Base-by-base conservation (phyloP, 1,140 invertebrate genomes). In the Lepidurus arcticus region DNA sequence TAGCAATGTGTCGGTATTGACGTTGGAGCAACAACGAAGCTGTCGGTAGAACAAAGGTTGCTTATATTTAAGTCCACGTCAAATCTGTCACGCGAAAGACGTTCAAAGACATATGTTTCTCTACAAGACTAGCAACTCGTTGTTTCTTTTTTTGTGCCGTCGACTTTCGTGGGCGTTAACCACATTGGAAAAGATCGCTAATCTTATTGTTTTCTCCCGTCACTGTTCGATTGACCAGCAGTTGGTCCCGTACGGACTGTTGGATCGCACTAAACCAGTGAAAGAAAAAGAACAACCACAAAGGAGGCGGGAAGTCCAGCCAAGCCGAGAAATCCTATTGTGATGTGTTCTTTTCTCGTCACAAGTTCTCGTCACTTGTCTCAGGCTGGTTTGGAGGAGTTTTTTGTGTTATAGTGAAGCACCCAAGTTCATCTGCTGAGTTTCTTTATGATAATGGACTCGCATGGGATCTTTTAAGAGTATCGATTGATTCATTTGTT, bases 161-260 rank as follows among this genome's bases (percentile, higher is more conserved):
- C 1, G 26, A 34, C 9, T 13, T 65, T 65, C 47, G 8, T 21
- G 53, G 53, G 13, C 53, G 53, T 65, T 65, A 65, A 65, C 53
- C 53, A 65, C 53, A 21, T 65, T 65, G 53, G 16, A n/a, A 65
- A 65, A 65, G 53, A 65, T 65, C 16, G n/a, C 53, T 65, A 65
- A 65, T 65, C 53, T 65, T 65, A 65, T 16, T 65, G 53, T 65
- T 65, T 65, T 65, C 21, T n/a, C 53, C 6, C 16, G 53, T 16
- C 53, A 21, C 21, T 21, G 21, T 21, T 65, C 21, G 53, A 65
- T 65, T 65, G 53, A 65, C n/a, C 53, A 65, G 53, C 53, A 9
- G 53, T 65, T 65, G 53, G 53, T 16, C 53, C 53, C 53, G n/a
- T 7, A 21, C 21, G 21, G 21, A 65, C n/a, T 34, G 34, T 34